phyloP scores from a whole-genome alignment of 1,140 invertebrate genomes.

The Diorhabda elongata region DNA sequence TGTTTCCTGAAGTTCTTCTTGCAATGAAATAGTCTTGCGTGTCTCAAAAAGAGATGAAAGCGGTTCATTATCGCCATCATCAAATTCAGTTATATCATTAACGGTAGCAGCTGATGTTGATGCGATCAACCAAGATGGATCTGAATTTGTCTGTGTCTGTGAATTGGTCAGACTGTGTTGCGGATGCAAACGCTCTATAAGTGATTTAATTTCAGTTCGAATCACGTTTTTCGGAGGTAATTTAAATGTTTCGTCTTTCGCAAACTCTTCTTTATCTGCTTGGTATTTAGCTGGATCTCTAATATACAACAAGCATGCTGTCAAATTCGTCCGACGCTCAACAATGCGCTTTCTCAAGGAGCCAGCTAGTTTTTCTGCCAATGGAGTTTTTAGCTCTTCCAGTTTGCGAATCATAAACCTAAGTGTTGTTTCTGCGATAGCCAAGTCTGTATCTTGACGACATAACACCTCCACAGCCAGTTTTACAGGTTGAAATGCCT shows the following conservation, averaged over 20 bases:
- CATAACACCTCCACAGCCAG: slow-evolving; percentile 15
- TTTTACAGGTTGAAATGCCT: slow-evolving; percentile 17
- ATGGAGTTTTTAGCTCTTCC: slow-evolving; percentile 19
- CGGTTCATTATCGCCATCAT: too few species aligned
- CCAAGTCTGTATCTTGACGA: slow-evolving; percentile 10
- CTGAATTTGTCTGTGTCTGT: not conserved
- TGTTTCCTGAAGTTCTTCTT: not conserved
- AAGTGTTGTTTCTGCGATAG: slow-evolving; percentile 13
- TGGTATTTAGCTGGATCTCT: slow-evolving; percentile 9
- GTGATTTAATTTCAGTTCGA: too few species aligned
- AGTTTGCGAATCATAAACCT: slow-evolving; percentile 19
- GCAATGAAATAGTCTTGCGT: too few species aligned
- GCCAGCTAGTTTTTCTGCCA: not conserved
- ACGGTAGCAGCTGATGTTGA: too few species aligned
- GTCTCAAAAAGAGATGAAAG: too few species aligned
- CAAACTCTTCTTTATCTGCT: not conserved
- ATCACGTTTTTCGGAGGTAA: not conserved
- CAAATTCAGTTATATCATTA: too few species aligned
- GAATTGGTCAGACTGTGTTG: too few species aligned
- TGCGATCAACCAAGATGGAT: too few species aligned
- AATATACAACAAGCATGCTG: slow-evolving; percentile 12
- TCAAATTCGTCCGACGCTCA: slow-evolving; percentile 12
- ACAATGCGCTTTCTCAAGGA: slow-evolving; percentile 12
- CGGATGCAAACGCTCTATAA: not conserved
- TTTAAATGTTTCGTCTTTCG: slow-evolving; percentile 13